These are phyloP conservation scores for Trochalopteron elliotii DNA, from an alignment of 2,113 vertebrate genomes.

Conservation along the genomic window DNA sequence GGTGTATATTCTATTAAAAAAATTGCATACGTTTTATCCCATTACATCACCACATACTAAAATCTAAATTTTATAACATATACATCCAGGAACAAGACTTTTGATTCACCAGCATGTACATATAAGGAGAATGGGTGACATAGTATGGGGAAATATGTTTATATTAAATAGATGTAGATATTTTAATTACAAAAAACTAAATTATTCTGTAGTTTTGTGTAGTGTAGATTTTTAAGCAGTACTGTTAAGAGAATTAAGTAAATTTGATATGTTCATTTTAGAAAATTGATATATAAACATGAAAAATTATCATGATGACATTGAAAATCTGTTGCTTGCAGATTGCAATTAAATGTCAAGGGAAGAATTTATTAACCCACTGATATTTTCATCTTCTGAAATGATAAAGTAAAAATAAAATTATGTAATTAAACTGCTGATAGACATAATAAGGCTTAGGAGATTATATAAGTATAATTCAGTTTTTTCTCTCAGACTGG, in stretches of 20 bases:
- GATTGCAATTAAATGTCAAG: background rate
- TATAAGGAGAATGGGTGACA: background rate
- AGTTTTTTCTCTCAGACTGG: conserved; percentile 24
- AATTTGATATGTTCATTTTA: background rate
- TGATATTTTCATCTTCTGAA: background rate
- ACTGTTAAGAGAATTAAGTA: background rate
- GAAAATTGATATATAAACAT: background rate
- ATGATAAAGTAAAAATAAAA: background rate
- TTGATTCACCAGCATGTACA: background rate
- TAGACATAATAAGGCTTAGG: background rate
- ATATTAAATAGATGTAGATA: background rate
- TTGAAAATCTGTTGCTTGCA: background rate
- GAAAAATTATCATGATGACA: background rate
- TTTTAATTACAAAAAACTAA: background rate
- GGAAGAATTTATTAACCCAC: background rate
- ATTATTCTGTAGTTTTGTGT: background rate
- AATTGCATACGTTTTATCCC: background rate
- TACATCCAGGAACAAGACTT: background rate
- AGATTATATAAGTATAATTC: background rate
- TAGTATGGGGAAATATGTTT: background rate
- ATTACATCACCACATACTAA: background rate
- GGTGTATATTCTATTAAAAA: background rate
- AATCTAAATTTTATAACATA: background rate
- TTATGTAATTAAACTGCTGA: background rate
- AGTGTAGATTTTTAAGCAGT: background rate